A percentile compares a stretch with the other conserved stretches of the same genome.
Evolutionary conservation across 2,113 vertebrate genomes (phyloP).

Genomic region (Acinonyx jubatus): DNA sequence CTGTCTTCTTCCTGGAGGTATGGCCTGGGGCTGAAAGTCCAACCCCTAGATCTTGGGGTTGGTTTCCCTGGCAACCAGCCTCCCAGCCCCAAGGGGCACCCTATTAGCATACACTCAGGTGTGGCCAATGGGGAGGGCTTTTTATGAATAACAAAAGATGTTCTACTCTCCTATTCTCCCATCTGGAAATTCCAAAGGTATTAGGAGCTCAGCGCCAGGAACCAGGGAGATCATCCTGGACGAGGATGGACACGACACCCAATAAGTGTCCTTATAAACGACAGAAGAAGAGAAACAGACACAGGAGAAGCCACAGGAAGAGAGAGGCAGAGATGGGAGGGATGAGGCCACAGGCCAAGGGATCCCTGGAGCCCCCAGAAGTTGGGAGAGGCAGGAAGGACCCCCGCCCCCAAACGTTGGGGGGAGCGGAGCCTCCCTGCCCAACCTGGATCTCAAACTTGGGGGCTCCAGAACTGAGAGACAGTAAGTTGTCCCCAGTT

Average conservation of each 20-base stretch:
- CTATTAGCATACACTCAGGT: not conserved
- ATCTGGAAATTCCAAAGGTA: not conserved
- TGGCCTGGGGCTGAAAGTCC: fast-evolving
- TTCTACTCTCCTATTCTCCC: fast-evolving
- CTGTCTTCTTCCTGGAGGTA: fast-evolving
- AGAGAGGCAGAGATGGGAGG: fast-evolving
- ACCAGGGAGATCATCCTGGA: not conserved
- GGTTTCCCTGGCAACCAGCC: not conserved
- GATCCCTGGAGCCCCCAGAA: not conserved
- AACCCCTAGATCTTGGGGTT: not conserved
- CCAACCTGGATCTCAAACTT: not conserved
- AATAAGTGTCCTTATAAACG: no score
- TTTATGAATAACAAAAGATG: not conserved
- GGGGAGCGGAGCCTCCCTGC: not conserved
- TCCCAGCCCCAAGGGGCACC: fast-evolving
- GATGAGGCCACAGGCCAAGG: fast-evolving
- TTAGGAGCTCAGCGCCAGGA: no score
- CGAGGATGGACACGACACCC: no score
- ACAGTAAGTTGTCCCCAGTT: fast-evolving
- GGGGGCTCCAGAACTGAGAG: not conserved
- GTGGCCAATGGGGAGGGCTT: fast-evolving
- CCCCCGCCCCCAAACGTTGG: no score
- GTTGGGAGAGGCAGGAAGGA: not conserved
- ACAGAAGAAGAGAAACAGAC: not conserved
- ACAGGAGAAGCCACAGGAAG: no score